These are phyloP conservation scores for Stegostoma tigrinum DNA, from an alignment of 2,113 vertebrate species.

Conservation along the genomic window DNA sequence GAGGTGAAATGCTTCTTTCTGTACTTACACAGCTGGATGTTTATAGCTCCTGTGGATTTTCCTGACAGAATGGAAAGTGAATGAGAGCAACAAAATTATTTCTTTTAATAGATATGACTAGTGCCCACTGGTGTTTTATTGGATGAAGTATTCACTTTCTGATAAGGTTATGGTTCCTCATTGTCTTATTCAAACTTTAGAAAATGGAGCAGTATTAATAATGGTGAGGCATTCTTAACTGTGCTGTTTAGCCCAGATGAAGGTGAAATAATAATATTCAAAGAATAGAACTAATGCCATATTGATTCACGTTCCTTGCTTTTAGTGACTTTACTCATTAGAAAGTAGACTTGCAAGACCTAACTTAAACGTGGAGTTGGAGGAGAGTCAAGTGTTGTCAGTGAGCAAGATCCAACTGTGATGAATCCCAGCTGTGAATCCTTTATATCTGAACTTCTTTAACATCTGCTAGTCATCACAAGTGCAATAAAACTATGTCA, in stretches of 20 bases:
- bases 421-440: neutral
- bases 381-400: neutral
- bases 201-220: neutral
- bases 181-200: neutral
- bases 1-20: neutral
- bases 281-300: neutral
- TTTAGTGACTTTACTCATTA: neutral
- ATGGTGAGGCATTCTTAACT: neutral
- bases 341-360: neutral
- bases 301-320: neutral
- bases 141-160: neutral
- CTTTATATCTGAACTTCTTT: neutral
- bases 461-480: neutral
- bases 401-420: neutral
- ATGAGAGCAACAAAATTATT: neutral
- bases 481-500: neutral
- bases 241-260: neutral
- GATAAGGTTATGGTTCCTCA: neutral
- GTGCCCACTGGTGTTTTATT: neutral
- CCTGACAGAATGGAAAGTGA: neutral
- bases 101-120: neutral
- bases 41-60: neutral
- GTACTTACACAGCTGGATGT: neutral
- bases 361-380: conserved; percentile 10
- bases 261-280: neutral